Evolutionary conservation across 2,113 vertebrate genomes (phyloP).

Genomic region (Tricholaema leucomelas): DNA sequence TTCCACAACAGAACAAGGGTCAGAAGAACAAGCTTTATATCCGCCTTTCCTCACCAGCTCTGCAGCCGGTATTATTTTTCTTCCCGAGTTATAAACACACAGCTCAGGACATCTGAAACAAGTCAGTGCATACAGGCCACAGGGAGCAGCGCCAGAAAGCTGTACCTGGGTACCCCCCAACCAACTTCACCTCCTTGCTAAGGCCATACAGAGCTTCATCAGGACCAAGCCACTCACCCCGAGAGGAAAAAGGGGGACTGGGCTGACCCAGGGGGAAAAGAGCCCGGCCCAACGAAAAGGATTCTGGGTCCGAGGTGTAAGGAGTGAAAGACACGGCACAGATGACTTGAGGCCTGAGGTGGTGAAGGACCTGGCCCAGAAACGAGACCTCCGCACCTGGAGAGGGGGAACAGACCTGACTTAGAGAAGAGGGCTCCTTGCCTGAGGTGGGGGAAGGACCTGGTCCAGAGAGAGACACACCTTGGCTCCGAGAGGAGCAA

Average conservation of each 20-base stretch:
- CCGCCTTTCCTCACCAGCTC: not conserved
- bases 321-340: too few species aligned
- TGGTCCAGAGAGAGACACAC: not conserved
- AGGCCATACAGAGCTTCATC: not conserved
- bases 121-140: not conserved
- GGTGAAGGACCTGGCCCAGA: not conserved
- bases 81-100: not conserved
- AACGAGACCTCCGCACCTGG: not conserved
- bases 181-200: fast-evolving
- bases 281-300: not conserved
- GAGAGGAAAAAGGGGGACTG: not conserved
- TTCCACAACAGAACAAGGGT: not conserved
- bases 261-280: not conserved
- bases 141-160: fast-evolving
- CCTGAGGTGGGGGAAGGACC: not conserved
- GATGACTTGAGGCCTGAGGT: not conserved
- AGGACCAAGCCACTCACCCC: not conserved
- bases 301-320: too few species aligned
- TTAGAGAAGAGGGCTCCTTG: not conserved
- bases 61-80: not conserved
- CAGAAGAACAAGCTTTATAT: not conserved
- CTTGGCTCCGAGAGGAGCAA: not conserved
- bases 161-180: not conserved
- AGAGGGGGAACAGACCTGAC: too few species aligned
- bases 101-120: not conserved